Base-by-base conservation (phyloP, 2,797 vertebrate genomes). In the Muraenolepis orangiensis region DNA sequence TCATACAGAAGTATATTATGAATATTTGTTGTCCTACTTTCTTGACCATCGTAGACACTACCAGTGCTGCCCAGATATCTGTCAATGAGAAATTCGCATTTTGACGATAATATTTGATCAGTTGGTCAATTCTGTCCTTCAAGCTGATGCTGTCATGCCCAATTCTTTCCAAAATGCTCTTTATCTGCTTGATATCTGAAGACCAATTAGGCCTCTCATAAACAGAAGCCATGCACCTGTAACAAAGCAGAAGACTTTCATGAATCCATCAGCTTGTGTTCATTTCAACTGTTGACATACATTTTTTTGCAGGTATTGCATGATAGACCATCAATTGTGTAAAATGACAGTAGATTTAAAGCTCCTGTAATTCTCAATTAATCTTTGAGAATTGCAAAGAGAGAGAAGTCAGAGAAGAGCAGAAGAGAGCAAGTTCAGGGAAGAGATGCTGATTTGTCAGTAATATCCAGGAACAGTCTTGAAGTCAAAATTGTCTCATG, bases 41-140 rank as follows among this genome's bases (percentile, higher is more conserved):
- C 23, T 40, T 70, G 23, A 70, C 68, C 36, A 36, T 1, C 3
- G 2, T 7, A n/a, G 68, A 32, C 32, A 70, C 31, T n/a, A 70
- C 68, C 68, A 70, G 32, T 18, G 68, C 68, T 23, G 68, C 32
- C 68, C 68, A 70, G 68, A 23, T 18, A 70, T 70, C 68, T 12
- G 68, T 70, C 68, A 70, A n/a, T 34, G 31, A 36, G 68, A 70
- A 70, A 38, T 70, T 31, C 23, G n/a, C 68, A 6, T 23, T 70
- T 20, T 23, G 18, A 10, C 12, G 68, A 31, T 36, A 29, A 23
- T 70, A 70, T 6, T 70, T n/a, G 1, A n/a, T 38, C 68, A 70
- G 68, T 16, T 36, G 16, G 1, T 7, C 3, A 23, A 38, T 11
- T 70, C 34, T 40, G 13, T n/a, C 36, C 16, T 1, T 11, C 3